Base-by-base conservation (phyloP, 1,140 invertebrate genomes). In the Archivesica marissinica region DNA sequence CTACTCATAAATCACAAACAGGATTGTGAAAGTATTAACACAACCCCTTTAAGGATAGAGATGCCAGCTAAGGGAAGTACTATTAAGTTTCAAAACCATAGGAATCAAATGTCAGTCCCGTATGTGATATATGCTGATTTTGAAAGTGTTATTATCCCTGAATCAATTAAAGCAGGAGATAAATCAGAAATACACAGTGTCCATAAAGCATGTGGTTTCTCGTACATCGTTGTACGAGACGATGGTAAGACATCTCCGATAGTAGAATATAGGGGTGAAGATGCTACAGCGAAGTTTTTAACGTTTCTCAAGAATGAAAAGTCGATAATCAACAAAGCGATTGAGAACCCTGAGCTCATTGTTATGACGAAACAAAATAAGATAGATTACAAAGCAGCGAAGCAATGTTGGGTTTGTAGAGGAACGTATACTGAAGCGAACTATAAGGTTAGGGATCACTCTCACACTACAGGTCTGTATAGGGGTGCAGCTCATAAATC, bases 401-500 rank as follows among this genome's bases (percentile, higher is more conserved):
- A 25, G 6, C 9, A 80, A 13, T 89, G 86, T 64, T 59, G 66
- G 41, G 68, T 89, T 7, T 89, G 81, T 61, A 7, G 59, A 7
- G 2, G 76, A 64, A 25, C 39, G 25, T n/a, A n/a, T n/a, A n/a
- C n/a, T n/a, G 30, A 76, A n/a, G 56, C 33, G 0, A 30, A 59
- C 6, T 47, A 39, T 39, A 79, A 38, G n/a, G 86, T 77, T 25
- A 38, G 82, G 70, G 79, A 88, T 23, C 80, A 88, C 56, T 52
- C 38, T 56, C 80, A 88, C 28, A 33, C 87, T n/a, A 81, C 38
- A 0, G 77, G 77, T 39, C 72, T 85, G 56, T 88, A 72, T 50
- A 28, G 88, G 25, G 86, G 83, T 1, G 80, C 87, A 20, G 88
- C 78, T 17, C 61, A 75, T 52, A 33, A 68, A 7, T 2, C 30